phyloP scores from a whole-genome alignment of 2,797 vertebrate species.

The Ctenosaura bakeri region DNA sequence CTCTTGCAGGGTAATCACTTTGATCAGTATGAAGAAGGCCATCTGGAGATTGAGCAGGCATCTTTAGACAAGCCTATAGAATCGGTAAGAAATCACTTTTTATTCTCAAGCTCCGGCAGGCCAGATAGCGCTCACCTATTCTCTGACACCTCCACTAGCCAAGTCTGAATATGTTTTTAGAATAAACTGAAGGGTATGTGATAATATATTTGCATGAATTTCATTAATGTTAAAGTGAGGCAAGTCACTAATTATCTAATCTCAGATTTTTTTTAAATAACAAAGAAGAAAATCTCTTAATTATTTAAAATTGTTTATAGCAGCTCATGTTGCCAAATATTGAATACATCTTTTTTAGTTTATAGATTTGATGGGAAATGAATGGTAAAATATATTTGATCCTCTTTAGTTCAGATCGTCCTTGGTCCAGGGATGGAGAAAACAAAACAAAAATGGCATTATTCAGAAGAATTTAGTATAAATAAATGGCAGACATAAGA shows the following conservation, averaged over 20 bases:
- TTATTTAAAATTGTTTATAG: slow-evolving; percentile 22
- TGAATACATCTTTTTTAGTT: slow-evolving; percentile 38
- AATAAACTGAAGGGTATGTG: slow-evolving; percentile 43
- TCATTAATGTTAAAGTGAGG: slow-evolving; percentile 53
- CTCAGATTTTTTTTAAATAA: slow-evolving; percentile 42
- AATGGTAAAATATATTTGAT: slow-evolving; percentile 69
- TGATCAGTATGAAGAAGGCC: slow-evolving; percentile 99
- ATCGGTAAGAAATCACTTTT: slow-evolving; percentile 92
- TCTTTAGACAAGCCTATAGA: slow-evolving; percentile 99
- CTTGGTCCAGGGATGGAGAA: slow-evolving; percentile 22
- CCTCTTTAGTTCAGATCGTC: slow-evolving; percentile 59
- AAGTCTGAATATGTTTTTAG: slow-evolving; percentile 24
- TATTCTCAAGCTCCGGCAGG: slow-evolving; percentile 76
- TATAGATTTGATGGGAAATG: slow-evolving; percentile 22
- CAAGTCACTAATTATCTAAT: slow-evolving; percentile 50
- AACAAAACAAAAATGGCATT: slow-evolving; percentile 19
- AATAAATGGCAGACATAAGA: neutral
- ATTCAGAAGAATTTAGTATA: neutral
- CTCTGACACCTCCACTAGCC: slow-evolving; percentile 67
- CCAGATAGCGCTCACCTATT: slow-evolving; percentile 70
- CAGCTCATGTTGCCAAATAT: slow-evolving; percentile 59
- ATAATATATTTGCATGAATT: slow-evolving; percentile 71
- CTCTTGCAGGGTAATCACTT: slow-evolving; percentile 96
- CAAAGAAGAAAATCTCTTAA: neutral
- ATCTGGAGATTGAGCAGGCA: slow-evolving; percentile 98